Evolutionary conservation across 2,888 invertebrate species (phyloP).

Genomic region (Zelleria hepariella): DNA sequence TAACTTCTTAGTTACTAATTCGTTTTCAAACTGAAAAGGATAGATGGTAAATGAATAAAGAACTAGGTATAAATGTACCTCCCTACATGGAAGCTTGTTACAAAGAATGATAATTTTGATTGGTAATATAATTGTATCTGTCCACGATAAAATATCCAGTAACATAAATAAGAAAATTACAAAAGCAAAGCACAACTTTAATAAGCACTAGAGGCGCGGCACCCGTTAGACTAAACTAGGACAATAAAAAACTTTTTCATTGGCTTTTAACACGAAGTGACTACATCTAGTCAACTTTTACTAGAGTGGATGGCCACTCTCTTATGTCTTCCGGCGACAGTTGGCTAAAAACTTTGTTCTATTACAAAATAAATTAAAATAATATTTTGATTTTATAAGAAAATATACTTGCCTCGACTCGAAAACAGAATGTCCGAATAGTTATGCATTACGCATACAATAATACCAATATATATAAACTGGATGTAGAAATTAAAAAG

Average conservation of each 20-base stretch:
- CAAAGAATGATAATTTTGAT: not conserved
- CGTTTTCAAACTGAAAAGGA: not conserved
- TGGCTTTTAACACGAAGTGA: conserved; percentile 38
- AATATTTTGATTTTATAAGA: not conserved
- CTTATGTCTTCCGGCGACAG: conserved; percentile 54
- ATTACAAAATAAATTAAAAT: not conserved
- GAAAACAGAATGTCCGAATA: not conserved
- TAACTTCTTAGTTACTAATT: not conserved
- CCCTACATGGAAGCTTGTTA: not conserved
- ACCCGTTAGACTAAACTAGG: conserved; percentile 63
- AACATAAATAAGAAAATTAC: not conserved
- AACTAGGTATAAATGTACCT: no score
- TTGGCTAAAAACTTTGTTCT: conserved; percentile 26
- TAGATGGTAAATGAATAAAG: not conserved
- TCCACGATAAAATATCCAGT: no score
- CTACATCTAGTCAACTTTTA: conserved; percentile 17
- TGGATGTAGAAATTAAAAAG: not conserved
- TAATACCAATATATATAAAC: not conserved
- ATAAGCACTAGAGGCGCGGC: conserved; percentile 42
- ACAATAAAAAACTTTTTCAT: conserved; percentile 52
- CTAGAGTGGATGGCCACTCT: conserved; percentile 21
- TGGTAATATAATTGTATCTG: no score
- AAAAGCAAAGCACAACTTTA: conserved; percentile 29
- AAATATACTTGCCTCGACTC: not conserved
- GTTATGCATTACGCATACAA: not conserved